These are phyloP conservation scores for Avahi laniger DNA, from an alignment of 2,797 vertebrate genomes.

Conservation along the genomic window DNA sequence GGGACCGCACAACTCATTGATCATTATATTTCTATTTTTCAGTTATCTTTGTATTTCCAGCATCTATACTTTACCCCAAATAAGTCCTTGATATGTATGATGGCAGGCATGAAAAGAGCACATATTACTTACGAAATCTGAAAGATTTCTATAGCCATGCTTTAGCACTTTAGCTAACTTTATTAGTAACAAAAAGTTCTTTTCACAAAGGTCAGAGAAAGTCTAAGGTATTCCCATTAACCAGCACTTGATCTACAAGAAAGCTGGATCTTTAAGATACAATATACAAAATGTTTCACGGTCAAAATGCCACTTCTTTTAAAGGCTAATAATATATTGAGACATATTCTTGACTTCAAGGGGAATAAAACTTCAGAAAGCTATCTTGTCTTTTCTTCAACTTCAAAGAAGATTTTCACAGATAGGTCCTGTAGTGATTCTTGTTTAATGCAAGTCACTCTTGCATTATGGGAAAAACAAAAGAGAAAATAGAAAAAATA, in stretches of 20 bases:
- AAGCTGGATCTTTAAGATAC: not conserved
- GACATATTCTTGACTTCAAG: not conserved
- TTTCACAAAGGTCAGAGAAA: conserved; percentile 24
- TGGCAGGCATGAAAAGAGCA: not conserved
- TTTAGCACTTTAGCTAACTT: not conserved
- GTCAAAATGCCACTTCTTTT: conserved; percentile 4
- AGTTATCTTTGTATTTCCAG: not conserved
- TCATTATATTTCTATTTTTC: not conserved
- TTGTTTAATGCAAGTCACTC: not conserved
- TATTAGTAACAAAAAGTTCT: conserved; percentile 34
- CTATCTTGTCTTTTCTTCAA: not conserved
- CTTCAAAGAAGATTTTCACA: conserved; percentile 42
- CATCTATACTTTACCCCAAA: not conserved
- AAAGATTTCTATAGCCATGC: not conserved
- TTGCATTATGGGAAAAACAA: not conserved
- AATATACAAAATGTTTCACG: not conserved
- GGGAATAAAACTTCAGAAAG: conserved; percentile 41
- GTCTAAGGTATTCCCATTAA: not conserved
- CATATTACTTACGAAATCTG: not conserved
- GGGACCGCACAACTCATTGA: not conserved
- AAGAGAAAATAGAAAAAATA: not conserved
- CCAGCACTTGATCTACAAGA: not conserved
- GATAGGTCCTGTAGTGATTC: not conserved
- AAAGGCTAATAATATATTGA: not conserved
- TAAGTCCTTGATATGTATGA: not conserved